Base-by-base conservation (phyloP, 2,113 vertebrate genomes). In the Tylochromis polylepis region DNA sequence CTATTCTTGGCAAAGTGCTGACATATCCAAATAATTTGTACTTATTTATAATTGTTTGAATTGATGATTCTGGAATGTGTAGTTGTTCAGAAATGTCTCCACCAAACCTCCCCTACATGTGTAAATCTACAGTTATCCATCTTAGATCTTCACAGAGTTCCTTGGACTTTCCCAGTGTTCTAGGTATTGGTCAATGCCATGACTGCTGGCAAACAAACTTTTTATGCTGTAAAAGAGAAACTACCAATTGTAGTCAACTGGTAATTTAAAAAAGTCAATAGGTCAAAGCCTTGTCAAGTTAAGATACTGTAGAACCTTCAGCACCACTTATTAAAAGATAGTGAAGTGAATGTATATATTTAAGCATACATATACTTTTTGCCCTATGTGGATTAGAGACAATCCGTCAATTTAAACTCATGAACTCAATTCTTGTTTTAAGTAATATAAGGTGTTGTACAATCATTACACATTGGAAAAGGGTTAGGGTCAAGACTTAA, bases 171-270 rank as follows among this genome's bases (percentile, higher is more conserved):
- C 22, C 38, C 11, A 8, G 10, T 70, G 12, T 70, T 70, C 36
- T 70, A 15, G n/a, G 24, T 12, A 43, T 70, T 8, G 0, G n/a
- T 70, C 20, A 70, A 15, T 70, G 1, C n/a, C 36, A 24, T 15
- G 65, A 43, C 12, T 41, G 8, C 8, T 70, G n/a, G n/a, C 0
- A 70, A 41, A 24, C 8, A n/a, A 9, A 62, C 59, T 70, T 2
- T 70, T 70, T 24, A 10, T 70, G 65, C 65, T 70, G 36, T 38
- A 24, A 43, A 43, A 70, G n/a, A 70, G 65, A 70, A 70, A 70
- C 22, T 43, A 70, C 38, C 38, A 43, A 16, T 43, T 70, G 65
- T 70, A 43, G n/a, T 70, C 1, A 65, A 65, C 60, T 65, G 6
- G 31, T 65, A 65, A 2, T 65, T 38, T 65, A 36, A 3, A 65